Conservation (phyloP, 2,113 vertebrate genomes). For the Herpailurus yagouaroundi region DNA sequence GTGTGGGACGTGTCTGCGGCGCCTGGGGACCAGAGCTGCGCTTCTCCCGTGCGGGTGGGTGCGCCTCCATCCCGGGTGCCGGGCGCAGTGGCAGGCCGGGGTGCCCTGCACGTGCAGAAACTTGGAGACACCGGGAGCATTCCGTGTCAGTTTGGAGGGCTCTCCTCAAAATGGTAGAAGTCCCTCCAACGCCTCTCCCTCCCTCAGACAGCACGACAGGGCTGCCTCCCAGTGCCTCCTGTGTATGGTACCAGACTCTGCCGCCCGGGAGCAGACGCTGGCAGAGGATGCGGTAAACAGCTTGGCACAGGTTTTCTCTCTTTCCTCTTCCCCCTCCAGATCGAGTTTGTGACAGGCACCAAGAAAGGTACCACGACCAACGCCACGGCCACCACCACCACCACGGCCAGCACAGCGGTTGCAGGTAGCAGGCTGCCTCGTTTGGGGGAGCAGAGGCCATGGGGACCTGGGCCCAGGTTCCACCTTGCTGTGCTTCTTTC, state of each 20-base stretch:
- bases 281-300: not conserved
- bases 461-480: not conserved
- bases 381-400: slow-evolving; percentile 90
- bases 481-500: not conserved
- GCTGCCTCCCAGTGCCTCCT: slow-evolving; percentile 5
- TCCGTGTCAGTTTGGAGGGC: not conserved
- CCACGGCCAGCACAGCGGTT: slow-evolving; percentile 89
- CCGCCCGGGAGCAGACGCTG: not conserved
- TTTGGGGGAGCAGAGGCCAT: rapidly evolving
- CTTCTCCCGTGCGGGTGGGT: not conserved
- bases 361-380: slow-evolving; percentile 95
- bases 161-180: not conserved
- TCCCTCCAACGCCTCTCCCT: not conserved
- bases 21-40: slow-evolving; percentile 40
- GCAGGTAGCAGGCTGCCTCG: slow-evolving; percentile 89
- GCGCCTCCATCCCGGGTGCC: not conserved
- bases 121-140: not conserved
- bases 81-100: not conserved
- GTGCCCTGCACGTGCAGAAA: not conserved
- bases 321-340: slow-evolving; percentile 84
- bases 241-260: not conserved
- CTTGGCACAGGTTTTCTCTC: not conserved
- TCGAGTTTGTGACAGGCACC: slow-evolving; percentile 98
- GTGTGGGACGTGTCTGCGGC: slow-evolving; percentile 38
- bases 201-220: not conserved